phyloP scores from a whole-genome alignment of 2,888 invertebrate species.

The Apodemia zela region DNA sequence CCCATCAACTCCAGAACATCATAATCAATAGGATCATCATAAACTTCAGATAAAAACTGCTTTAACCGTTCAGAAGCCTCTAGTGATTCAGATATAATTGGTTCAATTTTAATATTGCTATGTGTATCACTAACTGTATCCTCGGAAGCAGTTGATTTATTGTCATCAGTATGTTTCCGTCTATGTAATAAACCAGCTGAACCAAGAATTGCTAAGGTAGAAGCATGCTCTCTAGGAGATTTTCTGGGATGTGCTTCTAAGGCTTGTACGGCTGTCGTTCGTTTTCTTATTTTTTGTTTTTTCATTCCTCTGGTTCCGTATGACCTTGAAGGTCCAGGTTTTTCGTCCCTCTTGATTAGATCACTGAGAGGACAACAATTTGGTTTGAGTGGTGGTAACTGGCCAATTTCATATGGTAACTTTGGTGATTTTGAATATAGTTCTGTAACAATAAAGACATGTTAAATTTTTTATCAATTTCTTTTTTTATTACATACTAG shows the following conservation, averaged over 20 bases:
- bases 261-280: constrained; percentile 52
- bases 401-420: constrained; percentile 88
- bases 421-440: constrained; percentile 82
- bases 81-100: constrained; percentile 50
- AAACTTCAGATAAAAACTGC: constrained; percentile 67
- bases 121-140: constrained; percentile 62
- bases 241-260: constrained; percentile 85
- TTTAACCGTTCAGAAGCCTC: constrained; percentile 63
- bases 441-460: too few relatives aligned
- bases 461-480: too few relatives aligned
- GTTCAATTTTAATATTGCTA: constrained; percentile 53
- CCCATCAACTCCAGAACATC: constrained; percentile 69
- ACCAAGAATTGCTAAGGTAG: constrained; percentile 90
- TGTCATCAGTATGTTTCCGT: constrained; percentile 65
- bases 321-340: constrained; percentile 59
- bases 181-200: constrained; percentile 80
- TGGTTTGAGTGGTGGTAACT: constrained; percentile 81
- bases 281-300: constrained; percentile 55
- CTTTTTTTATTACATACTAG: too few relatives aligned
- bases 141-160: constrained; percentile 70
- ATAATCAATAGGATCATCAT: constrained; percentile 66
- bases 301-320: constrained; percentile 70
- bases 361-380: constrained; percentile 75
- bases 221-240: constrained; percentile 93
- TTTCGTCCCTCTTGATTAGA: constrained; percentile 62